Conservation (phyloP, 1,140 invertebrate genomes). For the Streblospio benedicti region DNA sequence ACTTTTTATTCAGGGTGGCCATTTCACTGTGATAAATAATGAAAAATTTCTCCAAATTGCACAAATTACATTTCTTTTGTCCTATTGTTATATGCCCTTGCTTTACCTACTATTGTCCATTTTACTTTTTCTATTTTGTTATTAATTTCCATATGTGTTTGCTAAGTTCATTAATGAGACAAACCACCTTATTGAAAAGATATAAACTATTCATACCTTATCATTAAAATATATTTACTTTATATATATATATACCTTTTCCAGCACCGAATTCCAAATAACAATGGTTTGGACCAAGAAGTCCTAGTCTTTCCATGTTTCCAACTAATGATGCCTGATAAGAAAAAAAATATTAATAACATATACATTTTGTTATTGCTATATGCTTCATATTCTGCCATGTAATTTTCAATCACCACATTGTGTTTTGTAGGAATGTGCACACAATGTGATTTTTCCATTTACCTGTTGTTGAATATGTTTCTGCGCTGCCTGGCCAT, state of each 20-base stretch:
- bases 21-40: no score
- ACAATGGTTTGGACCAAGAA: constrained; percentile 24
- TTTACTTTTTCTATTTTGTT: no score
- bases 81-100: no score
- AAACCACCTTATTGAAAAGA: no score
- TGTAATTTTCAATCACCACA: neutral
- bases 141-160: no score
- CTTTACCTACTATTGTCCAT: no score
- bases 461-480: constrained; percentile 33
- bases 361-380: neutral
- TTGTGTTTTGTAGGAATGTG: neutral
- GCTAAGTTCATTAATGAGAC: no score
- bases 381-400: neutral
- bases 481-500: constrained; percentile 47
- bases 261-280: constrained; percentile 80
- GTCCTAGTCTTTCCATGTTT: constrained; percentile 28
- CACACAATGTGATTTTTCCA: neutral
- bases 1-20: no score
- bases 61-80: no score
- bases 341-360: neutral
- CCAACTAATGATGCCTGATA: constrained; percentile 38
- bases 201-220: no score
- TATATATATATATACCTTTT: constrained; percentile 55
- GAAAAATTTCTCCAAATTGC: no score
- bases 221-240: no score